Evolutionary conservation across 1,140 invertebrate species (phyloP).

Genomic region (Drosophila saltans): DNA sequence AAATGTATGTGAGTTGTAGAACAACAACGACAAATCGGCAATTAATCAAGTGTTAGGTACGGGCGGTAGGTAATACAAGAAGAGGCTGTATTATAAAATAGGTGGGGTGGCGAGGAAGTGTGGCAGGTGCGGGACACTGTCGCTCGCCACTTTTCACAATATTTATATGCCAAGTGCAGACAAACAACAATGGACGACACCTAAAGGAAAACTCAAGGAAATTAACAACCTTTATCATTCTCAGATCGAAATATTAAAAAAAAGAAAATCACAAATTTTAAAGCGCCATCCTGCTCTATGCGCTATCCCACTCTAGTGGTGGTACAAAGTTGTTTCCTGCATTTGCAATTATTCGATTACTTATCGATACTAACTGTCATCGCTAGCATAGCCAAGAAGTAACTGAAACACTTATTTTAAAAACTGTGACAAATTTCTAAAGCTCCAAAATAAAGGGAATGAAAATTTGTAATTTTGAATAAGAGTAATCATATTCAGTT

Average conservation of each 20-base stretch:
- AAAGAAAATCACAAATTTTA: background rate
- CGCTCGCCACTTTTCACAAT: slow-evolving; percentile 74
- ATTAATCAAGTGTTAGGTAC: slow-evolving; percentile 66
- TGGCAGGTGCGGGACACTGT: slow-evolving; percentile 38
- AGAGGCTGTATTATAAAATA: background rate
- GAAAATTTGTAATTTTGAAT: too few species aligned
- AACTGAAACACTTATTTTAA: too few species aligned
- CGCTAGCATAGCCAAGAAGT: too few species aligned
- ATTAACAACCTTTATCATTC: slow-evolving; percentile 12
- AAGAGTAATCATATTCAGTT: too few species aligned
- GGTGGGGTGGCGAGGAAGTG: background rate
- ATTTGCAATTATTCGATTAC: too few species aligned
- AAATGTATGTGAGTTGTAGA: slow-evolving; percentile 22
- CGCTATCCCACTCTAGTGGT: too few species aligned
- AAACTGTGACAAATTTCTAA: too few species aligned
- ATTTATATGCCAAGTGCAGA: slow-evolving; percentile 68
- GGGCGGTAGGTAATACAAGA: slow-evolving; percentile 5
- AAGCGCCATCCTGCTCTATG: too few species aligned
- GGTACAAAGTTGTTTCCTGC: too few species aligned
- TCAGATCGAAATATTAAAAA: background rate
- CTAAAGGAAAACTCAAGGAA: slow-evolving; percentile 35
- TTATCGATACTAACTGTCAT: too few species aligned
- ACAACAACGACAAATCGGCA: slow-evolving; percentile 76
- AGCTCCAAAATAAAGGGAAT: too few species aligned
- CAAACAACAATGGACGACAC: slow-evolving; percentile 49